phyloP scores from a whole-genome alignment of 1,140 invertebrate species.

The Drosophila nigrodunni region DNA sequence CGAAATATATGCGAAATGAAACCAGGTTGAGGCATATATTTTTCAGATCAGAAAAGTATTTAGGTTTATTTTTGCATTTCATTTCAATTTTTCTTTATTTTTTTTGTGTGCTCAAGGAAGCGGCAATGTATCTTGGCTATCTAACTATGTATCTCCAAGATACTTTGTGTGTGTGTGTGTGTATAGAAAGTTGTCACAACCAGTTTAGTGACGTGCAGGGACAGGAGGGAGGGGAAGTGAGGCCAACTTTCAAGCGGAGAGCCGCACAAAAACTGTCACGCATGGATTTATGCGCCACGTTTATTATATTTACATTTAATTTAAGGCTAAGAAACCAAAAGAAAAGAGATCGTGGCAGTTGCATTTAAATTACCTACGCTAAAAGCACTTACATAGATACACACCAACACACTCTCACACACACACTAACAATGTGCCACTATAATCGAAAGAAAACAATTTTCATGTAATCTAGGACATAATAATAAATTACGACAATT shows the following conservation, averaged over 20 bases:
- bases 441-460: conserved; percentile 84
- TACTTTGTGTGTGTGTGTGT: conserved; percentile 52
- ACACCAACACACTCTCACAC: conserved; percentile 1
- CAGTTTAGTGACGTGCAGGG: conserved; percentile 61
- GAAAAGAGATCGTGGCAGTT: conserved; percentile 40
- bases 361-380: conserved; percentile 53
- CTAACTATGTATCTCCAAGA: conserved; percentile 36
- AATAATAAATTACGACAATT: conserved; percentile 83
- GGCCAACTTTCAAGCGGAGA: conserved; percentile 54
- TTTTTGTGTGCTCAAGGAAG: conserved; percentile 71
- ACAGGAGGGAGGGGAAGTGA: conserved; percentile 8
- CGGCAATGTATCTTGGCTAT: conserved; percentile 47
- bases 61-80: conserved; percentile 77
- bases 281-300: conserved; percentile 78
- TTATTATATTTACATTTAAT: conserved; percentile 82
- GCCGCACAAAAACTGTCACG: conserved; percentile 66
- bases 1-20: conserved; percentile 44
- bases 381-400: conserved; percentile 16
- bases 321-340: conserved; percentile 53
- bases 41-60: conserved; percentile 68
- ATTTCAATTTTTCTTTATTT: conserved; percentile 6
- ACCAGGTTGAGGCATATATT: conserved; percentile 69
- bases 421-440: conserved; percentile 14
- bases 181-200: conserved; percentile 83
- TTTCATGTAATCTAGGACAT: conserved; percentile 84